Percentiles rank a stretch among this genome's conserved stretches.
Conservation (phyloP, 2,888 invertebrate species). For the Crocallis elinguaria region DNA sequence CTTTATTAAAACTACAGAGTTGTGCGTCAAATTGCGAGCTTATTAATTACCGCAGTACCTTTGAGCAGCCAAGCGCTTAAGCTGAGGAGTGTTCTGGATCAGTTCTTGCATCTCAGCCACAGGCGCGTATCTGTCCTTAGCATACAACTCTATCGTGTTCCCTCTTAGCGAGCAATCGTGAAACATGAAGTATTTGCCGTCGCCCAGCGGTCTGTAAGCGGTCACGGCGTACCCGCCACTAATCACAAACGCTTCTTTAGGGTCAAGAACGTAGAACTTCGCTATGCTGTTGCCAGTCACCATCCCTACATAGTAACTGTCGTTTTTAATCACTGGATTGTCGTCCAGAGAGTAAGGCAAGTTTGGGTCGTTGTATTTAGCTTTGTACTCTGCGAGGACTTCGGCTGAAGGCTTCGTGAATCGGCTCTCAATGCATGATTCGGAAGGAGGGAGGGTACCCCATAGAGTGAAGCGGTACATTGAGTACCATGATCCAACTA, state of each 20-base stretch:
- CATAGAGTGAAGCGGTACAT: slow-evolving; percentile 11
- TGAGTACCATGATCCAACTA: slow-evolving; percentile 27
- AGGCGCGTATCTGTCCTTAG: slow-evolving; percentile 5
- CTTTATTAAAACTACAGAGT: too few relatives aligned
- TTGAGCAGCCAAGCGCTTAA: slow-evolving; percentile 1
- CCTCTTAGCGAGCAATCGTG: slow-evolving; percentile 12
- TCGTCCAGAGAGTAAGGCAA: slow-evolving; percentile 27
- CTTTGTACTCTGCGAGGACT: slow-evolving; percentile 17
- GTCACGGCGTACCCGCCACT: slow-evolving; percentile 8
- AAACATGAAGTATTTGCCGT: slow-evolving; percentile 15
- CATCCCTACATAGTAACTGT: slow-evolving; percentile 6
- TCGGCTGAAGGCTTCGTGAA: slow-evolving; percentile 15
- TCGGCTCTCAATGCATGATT: neutral
- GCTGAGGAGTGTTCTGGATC: slow-evolving; percentile 17
- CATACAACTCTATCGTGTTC: neutral
- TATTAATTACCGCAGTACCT: slow-evolving; percentile 8
- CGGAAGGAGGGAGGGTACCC: neutral
- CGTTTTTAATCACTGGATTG: slow-evolving; percentile 12
- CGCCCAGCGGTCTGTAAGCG: slow-evolving; percentile 1
- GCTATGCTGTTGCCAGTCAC: slow-evolving; percentile 19
- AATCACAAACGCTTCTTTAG: neutral
- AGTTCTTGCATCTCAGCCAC: slow-evolving; percentile 16
- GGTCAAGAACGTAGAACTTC: slow-evolving; percentile 22
- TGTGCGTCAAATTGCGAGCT: neutral
- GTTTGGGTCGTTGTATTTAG: slow-evolving; percentile 18